Evolutionary conservation across 2,888 invertebrate genomes (phyloP).

Genomic region (Phyllotreta cruciferae): DNA sequence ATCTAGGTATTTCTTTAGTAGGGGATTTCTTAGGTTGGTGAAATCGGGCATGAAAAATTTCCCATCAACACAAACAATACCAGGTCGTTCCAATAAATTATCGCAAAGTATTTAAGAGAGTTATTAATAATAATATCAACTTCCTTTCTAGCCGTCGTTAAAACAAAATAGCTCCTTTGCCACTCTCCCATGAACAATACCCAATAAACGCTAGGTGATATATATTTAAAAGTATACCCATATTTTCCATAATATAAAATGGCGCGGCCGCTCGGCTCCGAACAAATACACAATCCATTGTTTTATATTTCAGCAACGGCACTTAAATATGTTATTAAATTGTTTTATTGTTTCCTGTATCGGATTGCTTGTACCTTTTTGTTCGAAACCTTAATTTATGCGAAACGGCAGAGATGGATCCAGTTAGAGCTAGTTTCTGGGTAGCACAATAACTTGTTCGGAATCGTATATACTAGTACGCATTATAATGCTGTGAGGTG

Average conservation of each 20-base stretch:
- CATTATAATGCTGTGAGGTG: too few species aligned
- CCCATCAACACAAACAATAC: too few species aligned
- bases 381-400: slow-evolving; percentile 56
- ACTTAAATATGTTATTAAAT: slow-evolving; percentile 61
- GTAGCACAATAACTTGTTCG: too few species aligned
- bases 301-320: slow-evolving; percentile 58
- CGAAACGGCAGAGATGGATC: slow-evolving; percentile 33
- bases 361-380: slow-evolving; percentile 45
- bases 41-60: too few species aligned
- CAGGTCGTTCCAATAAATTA: too few species aligned
- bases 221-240: slow-evolving; percentile 43
- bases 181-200: slow-evolving; percentile 54
- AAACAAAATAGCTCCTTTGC: slow-evolving; percentile 45
- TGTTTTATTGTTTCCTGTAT: slow-evolving; percentile 60
- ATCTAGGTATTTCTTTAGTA: too few species aligned
- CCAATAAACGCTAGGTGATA: slow-evolving; percentile 54
- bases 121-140: slow-evolving; percentile 43
- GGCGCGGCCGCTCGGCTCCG: slow-evolving; percentile 55
- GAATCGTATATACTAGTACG: too few species aligned
- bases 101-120: slow-evolving; percentile 23
- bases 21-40: too few species aligned
- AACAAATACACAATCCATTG: slow-evolving; percentile 57
- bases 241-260: slow-evolving; percentile 53
- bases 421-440: slow-evolving; percentile 19
- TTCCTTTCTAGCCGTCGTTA: slow-evolving; percentile 48